Evolutionary conservation across 1,140 invertebrate species (phyloP), one percentile per base, ranked within the genome.

Genomic region (Ladona fulva): DNA sequence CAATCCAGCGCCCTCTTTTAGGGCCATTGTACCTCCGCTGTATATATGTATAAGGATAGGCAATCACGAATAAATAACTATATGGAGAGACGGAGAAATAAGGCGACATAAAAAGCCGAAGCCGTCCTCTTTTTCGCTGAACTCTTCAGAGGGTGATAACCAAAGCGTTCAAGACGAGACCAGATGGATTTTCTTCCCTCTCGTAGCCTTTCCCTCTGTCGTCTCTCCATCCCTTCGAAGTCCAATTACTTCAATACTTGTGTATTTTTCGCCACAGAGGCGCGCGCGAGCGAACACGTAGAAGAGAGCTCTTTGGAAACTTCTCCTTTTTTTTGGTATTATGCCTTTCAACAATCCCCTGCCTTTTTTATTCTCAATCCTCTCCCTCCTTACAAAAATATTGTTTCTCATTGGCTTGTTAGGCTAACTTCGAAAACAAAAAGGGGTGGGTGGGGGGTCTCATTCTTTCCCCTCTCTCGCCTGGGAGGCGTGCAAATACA

Each of bases 381-480:
- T 6, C 52, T 66, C 52, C 52, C 52, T 66, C 52, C 52, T 66
- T 66, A 3, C 1, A 66, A 66, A 66, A 66, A 66, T 66, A 66
- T 66, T 66, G 52, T 66, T 66, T 22, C 52, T 66, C 52, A 66
- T 66, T 66, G 52, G 52, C 52, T 66, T 66, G 52, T 66, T 66
- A 66, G n/a, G 52, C 52, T 22, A 66, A 66, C 52, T 66, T 66
- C 3, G 52, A 66, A 66, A 16, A 66, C 52, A 22, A 66, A 3
- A 22, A 22, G 12, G 14, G 14, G 52, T 3, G 52, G 52, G 52
- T 3, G 29, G 1, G 29, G 1, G 8, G 29, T 66, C 12, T 66
- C 3, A 6, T 66, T 12, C 5, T 22, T 66, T 12, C n/a, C 52
- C 52, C 52, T 66, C 52, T 6, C 52, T 1, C 52, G 52, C 52